Percentiles rank a stretch among this genome's conserved stretches.
Evolutionary conservation across 2,888 invertebrate genomes (phyloP).

Genomic region (Ochropacha duplaris): DNA sequence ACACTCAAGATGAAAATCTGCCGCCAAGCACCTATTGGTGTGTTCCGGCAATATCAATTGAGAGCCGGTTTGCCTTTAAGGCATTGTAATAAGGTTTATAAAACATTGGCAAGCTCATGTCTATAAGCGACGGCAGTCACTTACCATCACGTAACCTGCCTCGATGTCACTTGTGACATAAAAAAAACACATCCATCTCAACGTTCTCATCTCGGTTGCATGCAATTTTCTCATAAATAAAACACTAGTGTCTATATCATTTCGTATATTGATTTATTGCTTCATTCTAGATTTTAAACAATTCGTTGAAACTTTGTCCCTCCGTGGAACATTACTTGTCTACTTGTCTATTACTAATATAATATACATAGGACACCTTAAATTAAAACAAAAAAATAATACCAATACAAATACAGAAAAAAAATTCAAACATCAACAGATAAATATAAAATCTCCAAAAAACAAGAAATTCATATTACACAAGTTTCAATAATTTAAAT

Average conservation of each 20-base stretch:
- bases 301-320: conserved; percentile 71
- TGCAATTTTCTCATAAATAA: conserved; percentile 39
- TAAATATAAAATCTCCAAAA: conserved; percentile 73
- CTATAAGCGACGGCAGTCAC: no score
- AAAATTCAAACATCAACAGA: conserved; percentile 72
- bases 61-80: no score
- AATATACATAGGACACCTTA: conserved; percentile 55
- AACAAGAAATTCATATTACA: conserved; percentile 58
- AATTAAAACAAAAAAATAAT: conserved; percentile 71
- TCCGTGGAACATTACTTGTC: conserved; percentile 39
- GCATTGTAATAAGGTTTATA: no score
- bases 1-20: no score
- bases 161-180: no score
- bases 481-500: conserved; percentile 71
- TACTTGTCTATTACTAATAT: conserved; percentile 54
- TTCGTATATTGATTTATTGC: conserved; percentile 72
- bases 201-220: no score
- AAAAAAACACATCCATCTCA: no score
- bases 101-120: no score
- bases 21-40: no score
- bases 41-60: no score
- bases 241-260: conserved; percentile 38
- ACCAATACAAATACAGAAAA: conserved; percentile 72
- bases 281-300: conserved; percentile 74
- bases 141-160: no score